phyloP scores from a whole-genome alignment of 2,888 invertebrate genomes.

The Ophion costatus region DNA sequence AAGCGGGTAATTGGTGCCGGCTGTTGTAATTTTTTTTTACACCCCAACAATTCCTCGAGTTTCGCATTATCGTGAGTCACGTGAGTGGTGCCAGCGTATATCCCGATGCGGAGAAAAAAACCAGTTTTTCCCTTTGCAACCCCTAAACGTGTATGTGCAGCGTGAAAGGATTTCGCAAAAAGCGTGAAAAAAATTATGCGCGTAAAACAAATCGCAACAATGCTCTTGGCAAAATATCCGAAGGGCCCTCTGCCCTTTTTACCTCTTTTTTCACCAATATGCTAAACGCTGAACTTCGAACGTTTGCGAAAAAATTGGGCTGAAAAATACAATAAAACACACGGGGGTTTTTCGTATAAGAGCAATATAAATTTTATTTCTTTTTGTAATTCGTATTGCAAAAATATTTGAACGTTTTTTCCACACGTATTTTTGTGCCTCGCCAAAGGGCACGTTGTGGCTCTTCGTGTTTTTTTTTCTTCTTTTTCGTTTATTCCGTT shows the following conservation, averaged over 20 bases:
- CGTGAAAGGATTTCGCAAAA: conserved; percentile 51
- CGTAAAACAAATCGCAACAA: conserved; percentile 37
- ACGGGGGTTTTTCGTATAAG: conserved; percentile 28
- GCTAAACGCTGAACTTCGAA: not conserved
- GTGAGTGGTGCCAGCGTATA: conserved; percentile 20
- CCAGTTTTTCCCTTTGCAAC: conserved; percentile 35
- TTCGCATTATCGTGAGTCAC: conserved; percentile 49
- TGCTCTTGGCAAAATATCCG: conserved; percentile 11
- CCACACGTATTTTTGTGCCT: conserved; percentile 65
- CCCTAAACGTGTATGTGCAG: not conserved
- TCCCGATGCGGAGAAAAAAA: conserved; percentile 20
- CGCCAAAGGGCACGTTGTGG: conserved; percentile 69
- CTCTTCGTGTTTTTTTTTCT: not conserved
- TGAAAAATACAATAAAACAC: conserved; percentile 15
- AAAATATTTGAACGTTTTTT: conserved; percentile 75
- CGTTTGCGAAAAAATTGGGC: not conserved
- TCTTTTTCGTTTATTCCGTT: conserved; percentile 4
- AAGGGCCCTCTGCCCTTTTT: conserved; percentile 28
- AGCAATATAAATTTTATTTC: conserved; percentile 62
- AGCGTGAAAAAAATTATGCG: conserved; percentile 55
- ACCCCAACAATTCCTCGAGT: conserved; percentile 36
- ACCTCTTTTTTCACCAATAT: conserved; percentile 62
- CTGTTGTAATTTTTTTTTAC: conserved; percentile 42
- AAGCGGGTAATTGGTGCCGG: conserved; percentile 58
- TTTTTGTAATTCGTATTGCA: conserved; percentile 71